These are phyloP conservation scores for Myrmecophaga tridactyla DNA, from an alignment of 2,113 vertebrate species.

Conservation along the genomic window DNA sequence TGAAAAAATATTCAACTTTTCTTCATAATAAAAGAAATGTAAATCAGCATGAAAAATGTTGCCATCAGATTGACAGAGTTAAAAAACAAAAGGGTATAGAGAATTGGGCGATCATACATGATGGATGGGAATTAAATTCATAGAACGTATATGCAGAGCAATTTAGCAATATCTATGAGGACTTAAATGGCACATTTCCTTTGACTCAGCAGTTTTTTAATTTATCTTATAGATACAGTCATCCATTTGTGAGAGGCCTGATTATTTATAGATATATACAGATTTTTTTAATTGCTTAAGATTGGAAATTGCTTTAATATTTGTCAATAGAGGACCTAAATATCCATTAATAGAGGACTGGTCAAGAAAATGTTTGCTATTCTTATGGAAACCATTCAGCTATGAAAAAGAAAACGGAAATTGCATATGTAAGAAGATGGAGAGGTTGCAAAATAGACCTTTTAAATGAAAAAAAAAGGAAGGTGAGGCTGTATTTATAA, in stretches of 20 bases:
- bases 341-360: background rate
- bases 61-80: background rate
- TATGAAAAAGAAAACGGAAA: background rate
- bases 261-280: too few species aligned
- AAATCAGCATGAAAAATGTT: background rate
- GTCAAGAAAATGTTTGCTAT: background rate
- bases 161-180: background rate
- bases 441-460: background rate
- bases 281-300: background rate
- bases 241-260: background rate
- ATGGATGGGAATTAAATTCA: background rate
- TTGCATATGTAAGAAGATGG: background rate
- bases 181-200: background rate
- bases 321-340: background rate
- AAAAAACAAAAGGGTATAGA: background rate
- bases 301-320: background rate
- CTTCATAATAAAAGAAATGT: background rate
- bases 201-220: background rate
- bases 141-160: background rate
- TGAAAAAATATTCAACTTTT: background rate
- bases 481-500: background rate
- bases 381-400: background rate
- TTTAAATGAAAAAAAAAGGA: background rate
- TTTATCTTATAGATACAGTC: background rate
- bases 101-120: background rate